Evolutionary conservation across 2,888 invertebrate genomes (phyloP).

Genomic region (Drosophila hamatofila): DNA sequence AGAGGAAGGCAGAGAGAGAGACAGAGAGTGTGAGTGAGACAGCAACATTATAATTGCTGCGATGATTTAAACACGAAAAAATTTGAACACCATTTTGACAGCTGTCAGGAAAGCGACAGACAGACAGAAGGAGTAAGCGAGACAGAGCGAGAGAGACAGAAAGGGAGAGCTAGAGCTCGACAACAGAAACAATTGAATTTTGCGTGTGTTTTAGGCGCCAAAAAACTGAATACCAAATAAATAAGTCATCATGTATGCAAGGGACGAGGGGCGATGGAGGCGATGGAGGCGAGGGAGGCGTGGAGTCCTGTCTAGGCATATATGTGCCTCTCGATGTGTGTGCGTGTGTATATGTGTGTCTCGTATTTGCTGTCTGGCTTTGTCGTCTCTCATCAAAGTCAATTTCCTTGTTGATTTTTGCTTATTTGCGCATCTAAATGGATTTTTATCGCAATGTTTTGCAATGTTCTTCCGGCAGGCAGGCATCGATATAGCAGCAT

Average conservation of each 20-base stretch:
- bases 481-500: slow-evolving; percentile 60
- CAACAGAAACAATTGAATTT: slow-evolving; percentile 44
- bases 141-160: background rate
- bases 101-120: slow-evolving; percentile 53
- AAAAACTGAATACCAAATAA: slow-evolving; percentile 66
- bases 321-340: background rate
- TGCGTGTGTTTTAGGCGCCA: slow-evolving; percentile 1
- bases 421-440: slow-evolving; percentile 81
- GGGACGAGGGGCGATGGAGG: background rate
- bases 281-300: slow-evolving; percentile 10
- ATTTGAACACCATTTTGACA: slow-evolving; percentile 61
- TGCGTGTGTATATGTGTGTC: slow-evolving; percentile 15
- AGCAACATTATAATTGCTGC: slow-evolving; percentile 51
- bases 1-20: background rate
- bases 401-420: slow-evolving; percentile 81
- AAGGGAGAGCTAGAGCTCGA: background rate
- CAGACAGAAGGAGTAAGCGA: background rate
- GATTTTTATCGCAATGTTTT: slow-evolving; percentile 81
- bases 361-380: slow-evolving; percentile 20
- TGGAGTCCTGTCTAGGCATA: slow-evolving; percentile 36
- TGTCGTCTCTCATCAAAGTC: slow-evolving; percentile 72
- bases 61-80: slow-evolving; percentile 56
- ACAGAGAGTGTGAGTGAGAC: background rate
- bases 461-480: slow-evolving; percentile 75
- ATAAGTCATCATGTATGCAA: slow-evolving; percentile 46